Evolutionary conservation across 2,113 vertebrate genomes (phyloP).

Genomic region (Saguinus midas): DNA sequence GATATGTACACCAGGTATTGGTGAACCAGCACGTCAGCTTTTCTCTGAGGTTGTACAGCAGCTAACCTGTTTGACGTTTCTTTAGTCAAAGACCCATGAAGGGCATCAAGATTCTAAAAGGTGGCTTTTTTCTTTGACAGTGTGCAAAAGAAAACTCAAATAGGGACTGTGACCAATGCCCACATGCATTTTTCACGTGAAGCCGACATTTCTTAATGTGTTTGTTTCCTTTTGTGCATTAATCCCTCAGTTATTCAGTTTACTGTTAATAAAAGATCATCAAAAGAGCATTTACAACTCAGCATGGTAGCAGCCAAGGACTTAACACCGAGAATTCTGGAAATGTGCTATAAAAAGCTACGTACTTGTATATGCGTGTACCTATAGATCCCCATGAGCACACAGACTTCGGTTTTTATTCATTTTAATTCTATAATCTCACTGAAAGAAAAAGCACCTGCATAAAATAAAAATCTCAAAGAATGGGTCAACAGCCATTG

Average conservation of each 20-base stretch:
- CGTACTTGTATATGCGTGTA: conserved; percentile 6
- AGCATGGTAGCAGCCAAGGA: conserved; percentile 26
- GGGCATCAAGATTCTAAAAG: not conserved
- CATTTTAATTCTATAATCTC: conserved; percentile 77
- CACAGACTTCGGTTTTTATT: conserved; percentile 74
- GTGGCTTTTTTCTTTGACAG: not conserved
- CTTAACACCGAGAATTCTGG: conserved; percentile 10
- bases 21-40: fast-evolving
- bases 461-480: conserved; percentile 81
- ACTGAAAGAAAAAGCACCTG: conserved; percentile 80
- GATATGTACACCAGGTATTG: fast-evolving
- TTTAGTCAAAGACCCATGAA: not conserved
- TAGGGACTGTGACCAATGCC: not conserved
- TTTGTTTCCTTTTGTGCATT: conserved; percentile 23
- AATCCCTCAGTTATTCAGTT: conserved; percentile 57
- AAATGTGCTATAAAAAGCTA: conserved; percentile 63
- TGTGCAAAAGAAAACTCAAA: not conserved
- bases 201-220: conserved; percentile 19
- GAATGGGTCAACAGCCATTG: conserved; percentile 82
- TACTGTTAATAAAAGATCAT: conserved; percentile 50
- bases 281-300: conserved; percentile 50
- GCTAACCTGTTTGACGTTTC: not conserved
- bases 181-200: not conserved
- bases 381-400: conserved; percentile 60
- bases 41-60: not conserved